Percentiles rank a stretch among this genome's conserved stretches.
phyloP scores from a whole-genome alignment of 1,140 invertebrate species.

The Achatina immaculata region DNA sequence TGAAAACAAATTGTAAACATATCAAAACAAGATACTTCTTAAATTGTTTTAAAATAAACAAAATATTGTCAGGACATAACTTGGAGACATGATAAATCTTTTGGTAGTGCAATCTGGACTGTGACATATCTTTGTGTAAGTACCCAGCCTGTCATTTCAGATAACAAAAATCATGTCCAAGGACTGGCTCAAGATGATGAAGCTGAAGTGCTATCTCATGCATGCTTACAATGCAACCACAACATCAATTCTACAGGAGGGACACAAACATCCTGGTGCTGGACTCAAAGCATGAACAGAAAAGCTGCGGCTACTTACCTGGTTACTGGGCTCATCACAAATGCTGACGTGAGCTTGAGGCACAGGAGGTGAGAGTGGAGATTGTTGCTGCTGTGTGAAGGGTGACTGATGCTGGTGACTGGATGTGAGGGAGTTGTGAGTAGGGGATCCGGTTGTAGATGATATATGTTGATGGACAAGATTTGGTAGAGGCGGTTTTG shows the following conservation, averaged over 20 bases:
- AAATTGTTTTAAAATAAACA: too few relatives aligned
- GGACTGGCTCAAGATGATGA: neutral
- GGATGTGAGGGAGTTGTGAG: conserved; percentile 17
- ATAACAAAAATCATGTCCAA: too few relatives aligned
- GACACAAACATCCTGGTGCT: too few relatives aligned
- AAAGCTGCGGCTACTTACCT: conserved; percentile 35
- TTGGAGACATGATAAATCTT: too few relatives aligned
- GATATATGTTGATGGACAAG: conserved; percentile 21
- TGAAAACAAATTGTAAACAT: too few relatives aligned
- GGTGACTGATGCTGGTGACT: neutral
- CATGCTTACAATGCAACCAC: neutral
- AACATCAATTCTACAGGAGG: neutral
- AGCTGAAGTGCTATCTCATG: neutral
- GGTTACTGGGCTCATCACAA: conserved; percentile 46
- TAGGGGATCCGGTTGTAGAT: conserved; percentile 15
- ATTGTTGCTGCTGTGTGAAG: conserved; percentile 24
- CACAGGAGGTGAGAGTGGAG: conserved; percentile 42
- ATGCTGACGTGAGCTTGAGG: conserved; percentile 44
- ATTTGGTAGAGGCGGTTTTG: conserved; percentile 15
- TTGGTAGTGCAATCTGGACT: too few relatives aligned
- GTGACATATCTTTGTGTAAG: too few relatives aligned
- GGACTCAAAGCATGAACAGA: neutral
- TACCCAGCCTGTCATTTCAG: too few relatives aligned
- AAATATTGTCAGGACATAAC: too few relatives aligned
- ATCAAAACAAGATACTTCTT: too few relatives aligned